These are phyloP conservation scores for Leptinotarsa rubiginosa DNA, from an alignment of 2,888 invertebrate species.

Conservation along the genomic window DNA sequence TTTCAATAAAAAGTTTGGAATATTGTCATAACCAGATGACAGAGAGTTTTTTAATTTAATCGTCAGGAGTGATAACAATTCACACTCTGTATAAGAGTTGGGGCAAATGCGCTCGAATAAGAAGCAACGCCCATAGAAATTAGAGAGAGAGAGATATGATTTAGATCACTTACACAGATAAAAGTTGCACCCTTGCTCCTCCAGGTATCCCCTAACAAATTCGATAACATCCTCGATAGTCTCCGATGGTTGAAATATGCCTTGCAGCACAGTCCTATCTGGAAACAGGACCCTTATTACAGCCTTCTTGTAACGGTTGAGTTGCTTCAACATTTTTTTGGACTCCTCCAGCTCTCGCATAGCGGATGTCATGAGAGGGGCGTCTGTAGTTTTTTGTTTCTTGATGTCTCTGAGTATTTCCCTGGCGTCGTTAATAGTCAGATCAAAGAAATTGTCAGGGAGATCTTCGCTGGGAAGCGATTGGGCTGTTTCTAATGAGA, in stretches of 20 bases:
- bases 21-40: too few species aligned
- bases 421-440: constrained; percentile 85
- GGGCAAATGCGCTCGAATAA: too few species aligned
- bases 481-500: constrained; percentile 73
- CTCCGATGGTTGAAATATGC: constrained; percentile 83
- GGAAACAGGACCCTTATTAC: constrained; percentile 90
- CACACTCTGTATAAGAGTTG: too few species aligned
- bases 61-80: too few species aligned
- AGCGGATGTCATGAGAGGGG: constrained; percentile 78
- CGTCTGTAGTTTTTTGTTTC: constrained; percentile 75
- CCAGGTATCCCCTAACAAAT: constrained; percentile 80
- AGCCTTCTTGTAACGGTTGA: constrained; percentile 79
- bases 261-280: constrained; percentile 87
- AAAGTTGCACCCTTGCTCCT: constrained; percentile 75
- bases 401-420: constrained; percentile 80
- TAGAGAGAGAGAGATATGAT: background rate
- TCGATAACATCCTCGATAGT: constrained; percentile 77
- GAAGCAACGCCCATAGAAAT: too few species aligned
- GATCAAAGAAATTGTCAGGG: constrained; percentile 89
- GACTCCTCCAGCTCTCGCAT: constrained; percentile 73
- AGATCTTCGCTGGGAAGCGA: constrained; percentile 77
- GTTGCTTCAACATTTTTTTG: constrained; percentile 69
- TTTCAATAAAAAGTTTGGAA: too few species aligned
- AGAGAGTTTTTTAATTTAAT: too few species aligned
- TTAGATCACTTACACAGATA: constrained; percentile 79